Base-by-base conservation (phyloP, 92 coral and sea anemone genomes). In the Umimayanthus chanpuru region DNA sequence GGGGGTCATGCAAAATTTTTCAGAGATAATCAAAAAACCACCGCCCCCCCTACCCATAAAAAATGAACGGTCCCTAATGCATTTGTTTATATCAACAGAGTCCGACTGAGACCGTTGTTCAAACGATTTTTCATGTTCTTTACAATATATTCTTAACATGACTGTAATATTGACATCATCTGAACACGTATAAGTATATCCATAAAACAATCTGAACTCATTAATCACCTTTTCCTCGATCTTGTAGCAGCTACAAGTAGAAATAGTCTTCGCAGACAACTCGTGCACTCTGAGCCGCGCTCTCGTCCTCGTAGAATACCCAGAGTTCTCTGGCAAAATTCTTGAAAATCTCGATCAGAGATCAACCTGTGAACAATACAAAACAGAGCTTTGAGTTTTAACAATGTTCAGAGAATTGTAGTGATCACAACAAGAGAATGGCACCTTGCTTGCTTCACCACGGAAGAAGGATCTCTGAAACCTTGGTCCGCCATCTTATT, bases 401-500 rank as follows among this genome's bases (percentile, higher is more conserved):
- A 3, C 23, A 25, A 25, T 58, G 5, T 29, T 18, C n/a, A 5
- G 38, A 47, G 53, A 11, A 38, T 67, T 73, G 16, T 26, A 4
- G 50, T 16, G 16, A 77, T 53, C 85, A 56, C 67, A 71, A 39
- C 61, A 67, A 47, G 23, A 12, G 8, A 5, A 30, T 10, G 20
- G 73, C 86, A 94, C 98, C 98, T 88, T 4, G 98, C 98, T 90
- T 94, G 95, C 32, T 94, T 94, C 16, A 94, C 80, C 1, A 93
- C 95, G 28, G 93, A 85, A 18, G 95, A 85, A 32, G 98, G 98
- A 84, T 94, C 97, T 44, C 89, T 90, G 4, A 85, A 85, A 8
- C 88, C 76, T 73, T 76, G 90, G 21, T 93, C 95, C 90, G 94
- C 95, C 98, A 92, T 94, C 26, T 94, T 90, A 81, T 81, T 86